Evolutionary conservation across 2,888 invertebrate genomes (phyloP), one percentile per base, ranked within the genome.

Genomic region (Suillia variegata): DNA sequence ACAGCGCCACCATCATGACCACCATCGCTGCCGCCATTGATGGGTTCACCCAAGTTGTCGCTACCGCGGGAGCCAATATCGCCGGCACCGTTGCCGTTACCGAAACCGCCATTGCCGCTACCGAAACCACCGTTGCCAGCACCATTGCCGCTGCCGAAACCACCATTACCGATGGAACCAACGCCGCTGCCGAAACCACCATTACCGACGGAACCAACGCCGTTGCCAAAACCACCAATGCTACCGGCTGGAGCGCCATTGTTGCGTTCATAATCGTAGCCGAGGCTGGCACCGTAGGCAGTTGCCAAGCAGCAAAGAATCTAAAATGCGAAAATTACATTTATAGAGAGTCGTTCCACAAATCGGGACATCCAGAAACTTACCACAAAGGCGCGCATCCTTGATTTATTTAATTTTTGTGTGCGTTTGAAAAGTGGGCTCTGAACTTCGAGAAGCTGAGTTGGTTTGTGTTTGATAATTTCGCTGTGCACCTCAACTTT

Each of bases 241-340:
- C 49, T 6, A 21, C 38, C 33, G 13, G 15, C 3, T 3, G 18
- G 17, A 18, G 10, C 24, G 17, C 34, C 53, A 15, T 12, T 47
- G 22, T 57, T 53, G 59, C 56, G 53, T 10, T 51, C 62, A 31
- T 71, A 71, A 20, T 70, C 62, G 47, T 71, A 70, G 26, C 67
- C 69, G 45, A 67, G 53, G 38, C 62, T 65, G 18, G 50, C 68
- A 34, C 66, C 69, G 42, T 66, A 63, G 18, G 66, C 64, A 10
- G 56, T 62, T 38, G 67, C 62, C 38, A 69, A 51, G n/a, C 66
- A 58, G 56, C 65, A 67, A 13, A 72, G 54, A 34, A 67, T 50
- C 71, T 73, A n/a, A 4, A 22, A 13, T 34, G 45, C 15, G 50
- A 53, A n/a, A 33, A 58, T 21, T 50, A 15, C 2, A 42, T 45